A percentile compares a stretch with the other conserved stretches of the same genome.
phyloP scores from a whole-genome alignment of 2,113 vertebrate genomes.

The Tympanuchus pallidicinctus region DNA sequence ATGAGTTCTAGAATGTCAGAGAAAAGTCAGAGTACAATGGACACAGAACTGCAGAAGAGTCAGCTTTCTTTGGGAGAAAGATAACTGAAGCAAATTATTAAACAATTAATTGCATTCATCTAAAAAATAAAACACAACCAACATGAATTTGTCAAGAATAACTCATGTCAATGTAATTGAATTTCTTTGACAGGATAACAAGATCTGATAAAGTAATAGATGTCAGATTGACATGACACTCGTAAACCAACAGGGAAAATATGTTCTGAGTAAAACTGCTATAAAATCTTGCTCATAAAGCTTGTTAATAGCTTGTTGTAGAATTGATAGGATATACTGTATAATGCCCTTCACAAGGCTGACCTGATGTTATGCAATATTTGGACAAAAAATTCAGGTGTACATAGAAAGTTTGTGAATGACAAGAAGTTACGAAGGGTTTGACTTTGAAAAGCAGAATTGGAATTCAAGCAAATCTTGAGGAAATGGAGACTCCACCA shows the following conservation, averaged over 20 bases:
- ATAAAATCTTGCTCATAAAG: slow-evolving; percentile 11
- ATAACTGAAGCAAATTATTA: slow-evolving; percentile 51
- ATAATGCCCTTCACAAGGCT: slow-evolving; percentile 20
- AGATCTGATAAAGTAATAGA: slow-evolving; percentile 31
- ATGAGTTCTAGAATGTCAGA: background rate
- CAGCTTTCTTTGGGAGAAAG: slow-evolving; percentile 14
- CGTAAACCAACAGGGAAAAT: slow-evolving; percentile 41
- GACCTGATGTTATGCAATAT: background rate
- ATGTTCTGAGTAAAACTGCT: background rate
- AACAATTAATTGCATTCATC: slow-evolving; percentile 48
- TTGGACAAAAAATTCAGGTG: background rate
- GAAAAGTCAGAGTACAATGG: background rate
- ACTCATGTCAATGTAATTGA: slow-evolving; percentile 44
- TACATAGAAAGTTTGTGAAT: background rate
- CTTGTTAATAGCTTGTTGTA: background rate
- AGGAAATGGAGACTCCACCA: background rate
- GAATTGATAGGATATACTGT: background rate
- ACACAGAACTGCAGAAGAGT: background rate
- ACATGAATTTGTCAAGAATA: slow-evolving; percentile 51
- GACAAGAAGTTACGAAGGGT: background rate
- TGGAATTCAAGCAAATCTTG: background rate
- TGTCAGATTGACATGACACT: slow-evolving; percentile 32
- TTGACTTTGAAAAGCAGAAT: background rate
- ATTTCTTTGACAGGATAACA: slow-evolving; percentile 47
- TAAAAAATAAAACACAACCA: slow-evolving; percentile 32